phyloP scores from a whole-genome alignment of 2,113 vertebrate genomes.

The Martes martes region DNA sequence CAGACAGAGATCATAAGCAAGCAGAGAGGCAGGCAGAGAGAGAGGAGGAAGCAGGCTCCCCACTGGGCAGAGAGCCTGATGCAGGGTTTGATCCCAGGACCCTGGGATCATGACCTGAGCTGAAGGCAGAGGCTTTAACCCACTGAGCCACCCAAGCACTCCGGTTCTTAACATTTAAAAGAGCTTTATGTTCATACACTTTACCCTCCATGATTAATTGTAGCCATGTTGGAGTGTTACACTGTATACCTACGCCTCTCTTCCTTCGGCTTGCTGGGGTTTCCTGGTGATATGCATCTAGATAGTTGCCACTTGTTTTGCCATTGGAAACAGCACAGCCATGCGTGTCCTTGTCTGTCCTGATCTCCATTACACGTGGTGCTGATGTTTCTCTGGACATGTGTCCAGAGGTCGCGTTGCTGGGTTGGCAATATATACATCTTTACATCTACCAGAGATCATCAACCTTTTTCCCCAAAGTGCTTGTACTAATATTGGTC shows the following conservation, averaged over 20 bases:
- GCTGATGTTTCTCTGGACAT: not conserved
- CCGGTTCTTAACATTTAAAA: not conserved
- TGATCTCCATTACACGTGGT: accelerated
- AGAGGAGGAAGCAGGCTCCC: too few species aligned
- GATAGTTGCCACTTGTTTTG: not conserved
- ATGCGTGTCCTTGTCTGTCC: accelerated
- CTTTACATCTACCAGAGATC: accelerated
- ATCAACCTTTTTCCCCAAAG: accelerated
- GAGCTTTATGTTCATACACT: not conserved
- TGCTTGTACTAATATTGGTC: not conserved
- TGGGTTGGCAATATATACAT: accelerated
- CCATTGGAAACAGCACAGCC: too few species aligned
- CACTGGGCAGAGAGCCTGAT: too few species aligned
- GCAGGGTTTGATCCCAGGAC: too few species aligned
- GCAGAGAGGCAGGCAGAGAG: too few species aligned
- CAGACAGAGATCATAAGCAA: too few species aligned
- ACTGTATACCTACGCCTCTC: accelerated
- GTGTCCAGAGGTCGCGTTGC: not conserved
- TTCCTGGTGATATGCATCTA: not conserved
- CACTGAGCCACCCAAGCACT: too few species aligned
- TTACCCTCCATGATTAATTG: too few species aligned
- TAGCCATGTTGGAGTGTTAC: not conserved
- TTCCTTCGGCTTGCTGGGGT: accelerated
- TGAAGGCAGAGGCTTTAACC: too few species aligned
- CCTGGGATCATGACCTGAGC: too few species aligned